Conservation (phyloP, 2,113 vertebrate genomes). For the Scortum barcoo region DNA sequence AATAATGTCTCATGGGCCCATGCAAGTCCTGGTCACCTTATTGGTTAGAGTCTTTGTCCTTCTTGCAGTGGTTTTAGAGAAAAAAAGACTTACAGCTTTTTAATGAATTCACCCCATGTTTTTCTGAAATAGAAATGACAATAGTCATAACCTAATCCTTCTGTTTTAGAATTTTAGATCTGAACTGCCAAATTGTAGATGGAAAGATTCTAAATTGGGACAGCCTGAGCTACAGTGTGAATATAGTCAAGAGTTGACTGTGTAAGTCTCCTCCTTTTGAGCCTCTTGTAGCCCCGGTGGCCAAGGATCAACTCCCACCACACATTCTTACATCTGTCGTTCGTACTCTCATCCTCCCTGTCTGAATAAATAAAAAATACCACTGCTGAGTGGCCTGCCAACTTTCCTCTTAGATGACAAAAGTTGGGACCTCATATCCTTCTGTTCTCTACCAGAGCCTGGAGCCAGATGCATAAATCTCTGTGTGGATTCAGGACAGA, state of each 20-base stretch:
- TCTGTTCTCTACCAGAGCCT: neutral
- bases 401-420: slow-evolving; percentile 14
- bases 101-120: neutral
- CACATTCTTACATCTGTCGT: slow-evolving; percentile 25
- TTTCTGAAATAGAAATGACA: neutral
- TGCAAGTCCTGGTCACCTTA: neutral
- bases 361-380: slow-evolving; percentile 27
- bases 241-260: neutral
- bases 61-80: neutral
- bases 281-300: neutral
- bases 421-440: neutral
- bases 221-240: slow-evolving; percentile 5
- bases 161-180: neutral
- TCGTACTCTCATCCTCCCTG: slow-evolving; percentile 5
- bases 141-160: neutral
- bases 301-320: slow-evolving; percentile 27
- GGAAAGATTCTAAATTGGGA: neutral
- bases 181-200: neutral
- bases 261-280: slow-evolving; percentile 12
- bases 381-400: slow-evolving; percentile 6
- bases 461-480: neutral
- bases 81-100: neutral
- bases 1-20: neutral
- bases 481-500: slow-evolving; percentile 1
- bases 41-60: neutral